phyloP scores from a whole-genome alignment of 2,888 invertebrate genomes.

The Leptinotarsa haldemani region DNA sequence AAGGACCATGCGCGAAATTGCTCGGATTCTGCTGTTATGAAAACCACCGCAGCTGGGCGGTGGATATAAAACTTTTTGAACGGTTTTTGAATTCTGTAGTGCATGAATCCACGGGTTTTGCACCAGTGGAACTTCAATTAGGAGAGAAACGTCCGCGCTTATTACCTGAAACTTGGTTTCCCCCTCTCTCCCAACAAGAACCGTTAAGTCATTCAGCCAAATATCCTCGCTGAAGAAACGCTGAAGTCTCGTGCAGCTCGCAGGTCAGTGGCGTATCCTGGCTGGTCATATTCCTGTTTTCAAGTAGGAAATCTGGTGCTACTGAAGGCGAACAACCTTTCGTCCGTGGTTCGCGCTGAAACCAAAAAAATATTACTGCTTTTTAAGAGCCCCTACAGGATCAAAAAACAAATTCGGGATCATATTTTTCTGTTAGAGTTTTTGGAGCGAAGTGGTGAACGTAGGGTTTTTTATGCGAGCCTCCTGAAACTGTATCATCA shows the following conservation, averaged over 20 bases:
- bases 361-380: neutral
- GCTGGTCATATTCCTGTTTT: neutral
- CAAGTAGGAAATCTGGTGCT: neutral
- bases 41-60: conserved; percentile 43
- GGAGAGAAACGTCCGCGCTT: neutral
- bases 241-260: neutral
- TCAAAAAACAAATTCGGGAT: neutral
- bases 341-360: neutral
- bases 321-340: neutral
- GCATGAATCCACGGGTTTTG: conserved; percentile 42
- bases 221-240: neutral
- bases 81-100: conserved; percentile 10
- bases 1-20: conserved; percentile 48
- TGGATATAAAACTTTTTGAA: neutral
- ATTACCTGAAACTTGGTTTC: neutral
- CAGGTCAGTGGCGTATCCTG: neutral
- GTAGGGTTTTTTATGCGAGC: neutral
- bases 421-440: neutral
- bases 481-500: neutral
- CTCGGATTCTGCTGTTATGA: conserved; percentile 40
- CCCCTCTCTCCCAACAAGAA: neutral
- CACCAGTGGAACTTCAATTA: conserved; percentile 37
- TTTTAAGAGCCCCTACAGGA: neutral
- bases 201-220: neutral
- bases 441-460: neutral